phyloP scores from a whole-genome alignment of 1,140 invertebrate genomes.

The Scaptomyza pallida region DNA sequence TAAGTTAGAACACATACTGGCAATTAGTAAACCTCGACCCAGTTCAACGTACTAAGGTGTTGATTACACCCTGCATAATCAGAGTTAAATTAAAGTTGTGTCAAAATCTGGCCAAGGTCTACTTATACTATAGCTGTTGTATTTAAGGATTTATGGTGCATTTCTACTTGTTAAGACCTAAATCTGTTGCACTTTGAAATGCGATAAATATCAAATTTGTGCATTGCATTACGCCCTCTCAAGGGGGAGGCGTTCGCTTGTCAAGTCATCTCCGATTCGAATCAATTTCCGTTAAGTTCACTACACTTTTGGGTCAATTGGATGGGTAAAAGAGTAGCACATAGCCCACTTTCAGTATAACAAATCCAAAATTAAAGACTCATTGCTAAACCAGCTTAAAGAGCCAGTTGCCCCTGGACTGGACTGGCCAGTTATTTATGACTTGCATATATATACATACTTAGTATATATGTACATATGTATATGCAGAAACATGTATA shows the following conservation, averaged over 20 bases:
- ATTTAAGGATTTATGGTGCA: not conserved
- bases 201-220: conserved; percentile 78
- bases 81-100: not conserved
- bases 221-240: conserved; percentile 39
- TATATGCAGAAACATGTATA: conserved; percentile 23
- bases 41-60: conserved; percentile 53
- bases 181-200: conserved; percentile 73
- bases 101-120: not conserved
- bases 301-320: conserved; percentile 75
- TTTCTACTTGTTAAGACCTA: conserved; percentile 20
- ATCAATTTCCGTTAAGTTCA: conserved; percentile 79
- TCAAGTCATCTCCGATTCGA: conserved; percentile 78
- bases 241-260: conserved; percentile 51
- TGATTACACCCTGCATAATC: conserved; percentile 11
- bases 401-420: conserved; percentile 29
- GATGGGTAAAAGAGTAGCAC: conserved; percentile 1
- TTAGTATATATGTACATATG: conserved; percentile 17
- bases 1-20: conserved; percentile 22
- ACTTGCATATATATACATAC: conserved; percentile 64
- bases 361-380: conserved; percentile 35
- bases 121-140: not conserved
- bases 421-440: conserved; percentile 67
- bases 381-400: conserved; percentile 22
- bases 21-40: conserved; percentile 76
- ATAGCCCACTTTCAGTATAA: conserved; percentile 30